phyloP scores from a whole-genome alignment of 2,113 vertebrate genomes.

The Natator depressus region DNA sequence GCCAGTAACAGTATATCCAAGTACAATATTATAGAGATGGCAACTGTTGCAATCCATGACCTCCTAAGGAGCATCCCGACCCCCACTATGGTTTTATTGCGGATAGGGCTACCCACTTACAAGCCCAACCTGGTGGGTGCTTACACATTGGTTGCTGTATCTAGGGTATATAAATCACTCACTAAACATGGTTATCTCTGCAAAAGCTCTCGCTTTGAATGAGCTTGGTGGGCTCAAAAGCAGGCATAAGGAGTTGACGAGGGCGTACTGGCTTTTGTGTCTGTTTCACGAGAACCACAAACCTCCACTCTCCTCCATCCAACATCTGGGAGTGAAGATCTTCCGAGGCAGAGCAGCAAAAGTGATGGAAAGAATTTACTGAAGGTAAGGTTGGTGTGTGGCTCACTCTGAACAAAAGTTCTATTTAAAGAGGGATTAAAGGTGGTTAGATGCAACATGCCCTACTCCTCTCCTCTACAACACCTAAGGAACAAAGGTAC shows the following conservation, averaged over 20 bases:
- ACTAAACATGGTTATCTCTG: too few relatives aligned
- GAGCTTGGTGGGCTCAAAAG: not conserved
- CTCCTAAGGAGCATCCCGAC: too few relatives aligned
- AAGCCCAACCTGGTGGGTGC: too few relatives aligned
- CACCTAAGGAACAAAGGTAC: not conserved
- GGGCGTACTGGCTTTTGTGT: not conserved
- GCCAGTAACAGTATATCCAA: too few relatives aligned
- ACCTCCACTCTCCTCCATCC: not conserved
- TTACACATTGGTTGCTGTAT: too few relatives aligned
- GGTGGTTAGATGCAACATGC: not conserved
- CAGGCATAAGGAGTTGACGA: not conserved
- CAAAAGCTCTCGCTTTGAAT: too few relatives aligned
- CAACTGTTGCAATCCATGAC: too few relatives aligned
- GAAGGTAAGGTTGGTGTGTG: not conserved
- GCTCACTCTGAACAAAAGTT: not conserved
- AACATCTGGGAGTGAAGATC: not conserved
- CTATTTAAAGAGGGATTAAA: not conserved
- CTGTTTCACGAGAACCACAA: not conserved
- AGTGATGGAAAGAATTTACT: not conserved
- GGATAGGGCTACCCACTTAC: too few relatives aligned
- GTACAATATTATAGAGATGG: too few relatives aligned
- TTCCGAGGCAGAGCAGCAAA: not conserved
- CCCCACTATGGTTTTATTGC: too few relatives aligned
- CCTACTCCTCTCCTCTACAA: not conserved
- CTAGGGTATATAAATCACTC: too few relatives aligned